A percentile compares a stretch with the other conserved stretches of the same genome.
phyloP scores from a whole-genome alignment of 2,888 invertebrate genomes.

The Drosophila recens region DNA sequence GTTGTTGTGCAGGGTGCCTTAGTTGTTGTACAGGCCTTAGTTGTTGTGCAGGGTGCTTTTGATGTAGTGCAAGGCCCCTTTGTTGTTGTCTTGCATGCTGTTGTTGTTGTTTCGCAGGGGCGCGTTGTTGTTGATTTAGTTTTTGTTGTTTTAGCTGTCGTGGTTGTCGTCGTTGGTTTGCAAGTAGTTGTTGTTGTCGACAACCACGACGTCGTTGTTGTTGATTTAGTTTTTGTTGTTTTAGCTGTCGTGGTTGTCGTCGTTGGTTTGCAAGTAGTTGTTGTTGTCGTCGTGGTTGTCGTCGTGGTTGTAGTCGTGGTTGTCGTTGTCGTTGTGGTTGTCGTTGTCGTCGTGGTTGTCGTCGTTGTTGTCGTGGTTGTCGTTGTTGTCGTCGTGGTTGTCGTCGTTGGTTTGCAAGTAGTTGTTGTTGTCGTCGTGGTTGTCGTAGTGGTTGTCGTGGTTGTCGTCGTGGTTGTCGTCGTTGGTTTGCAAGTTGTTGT shows the following conservation, averaged over 20 bases:
- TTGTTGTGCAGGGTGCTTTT: constrained; percentile 11
- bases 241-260: background rate
- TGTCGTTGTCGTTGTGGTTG: background rate
- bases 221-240: background rate
- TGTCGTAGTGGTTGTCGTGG: background rate
- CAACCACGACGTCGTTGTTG: background rate
- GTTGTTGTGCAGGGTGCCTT: constrained; percentile 10
- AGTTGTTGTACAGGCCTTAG: constrained; percentile 8
- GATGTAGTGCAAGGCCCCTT: constrained; percentile 5
- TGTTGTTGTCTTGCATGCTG: constrained; percentile 4
- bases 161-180: background rate
- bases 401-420: constrained; percentile 1
- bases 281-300: background rate
- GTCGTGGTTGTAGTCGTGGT: background rate
- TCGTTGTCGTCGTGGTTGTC: background rate
- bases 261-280: background rate
- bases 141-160: constrained; percentile 1
- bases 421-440: background rate
- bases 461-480: background rate
- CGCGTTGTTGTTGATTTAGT: background rate
- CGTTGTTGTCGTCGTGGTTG: constrained; percentile 8
- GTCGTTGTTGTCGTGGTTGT: constrained; percentile 13
- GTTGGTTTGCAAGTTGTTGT: background rate
- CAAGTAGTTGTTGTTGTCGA: background rate
- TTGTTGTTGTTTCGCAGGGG: constrained; percentile 9